phyloP scores from a whole-genome alignment of 2,888 invertebrate genomes.

The Drosophila cognata region DNA sequence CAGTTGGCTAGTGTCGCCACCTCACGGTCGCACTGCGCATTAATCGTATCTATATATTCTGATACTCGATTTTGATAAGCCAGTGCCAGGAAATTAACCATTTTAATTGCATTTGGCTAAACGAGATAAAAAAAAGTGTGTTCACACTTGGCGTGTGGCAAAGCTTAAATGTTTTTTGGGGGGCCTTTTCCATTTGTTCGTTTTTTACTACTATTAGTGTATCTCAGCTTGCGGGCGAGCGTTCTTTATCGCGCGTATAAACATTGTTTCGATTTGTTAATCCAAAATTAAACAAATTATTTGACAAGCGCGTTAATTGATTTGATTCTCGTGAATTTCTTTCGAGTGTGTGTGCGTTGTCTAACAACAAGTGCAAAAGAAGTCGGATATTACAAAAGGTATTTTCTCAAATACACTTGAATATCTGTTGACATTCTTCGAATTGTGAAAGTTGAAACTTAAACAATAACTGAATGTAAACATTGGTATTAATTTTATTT shows the following conservation, averaged over 20 bases:
- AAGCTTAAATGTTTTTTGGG: conserved; percentile 15
- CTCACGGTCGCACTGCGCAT: not conserved
- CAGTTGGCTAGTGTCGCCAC: conserved; percentile 15
- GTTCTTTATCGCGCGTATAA: conserved; percentile 49
- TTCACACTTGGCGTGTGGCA: conserved; percentile 47
- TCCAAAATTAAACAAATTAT: conserved; percentile 70
- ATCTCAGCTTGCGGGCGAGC: conserved; percentile 9
- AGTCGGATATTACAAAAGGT: conserved; percentile 10
- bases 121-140: conserved; percentile 37
- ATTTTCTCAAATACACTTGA: conserved; percentile 31
- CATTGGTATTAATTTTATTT: not conserved
- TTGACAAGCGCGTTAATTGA: conserved; percentile 73
- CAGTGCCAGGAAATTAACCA: conserved; percentile 61
- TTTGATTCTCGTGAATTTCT: conserved; percentile 68
- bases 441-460: not conserved
- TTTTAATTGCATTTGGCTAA: conserved; percentile 54
- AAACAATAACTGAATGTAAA: conserved; percentile 3
- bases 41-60: conserved; percentile 8
- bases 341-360: not conserved
- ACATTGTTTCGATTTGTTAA: conserved; percentile 54
- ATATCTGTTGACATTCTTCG: not conserved
- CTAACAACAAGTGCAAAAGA: conserved; percentile 7
- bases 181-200: conserved; percentile 27
- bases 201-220: conserved; percentile 7
- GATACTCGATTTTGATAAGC: conserved; percentile 41